These are phyloP conservation scores for Coccyzus lansbergi DNA, from an alignment of 2,797 vertebrate genomes.

Conservation along the genomic window DNA sequence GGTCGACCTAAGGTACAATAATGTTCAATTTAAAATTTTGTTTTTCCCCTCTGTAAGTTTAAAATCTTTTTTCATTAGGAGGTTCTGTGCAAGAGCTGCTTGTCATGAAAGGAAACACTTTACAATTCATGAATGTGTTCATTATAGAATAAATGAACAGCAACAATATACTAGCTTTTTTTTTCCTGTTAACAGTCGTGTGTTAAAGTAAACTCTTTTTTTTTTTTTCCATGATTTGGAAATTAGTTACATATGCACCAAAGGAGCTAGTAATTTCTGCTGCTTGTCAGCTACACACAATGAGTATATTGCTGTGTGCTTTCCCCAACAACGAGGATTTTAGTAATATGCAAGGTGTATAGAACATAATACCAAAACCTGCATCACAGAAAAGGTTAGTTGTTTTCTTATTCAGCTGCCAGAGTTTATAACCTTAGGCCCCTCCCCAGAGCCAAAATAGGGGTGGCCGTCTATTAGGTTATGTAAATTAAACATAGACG, in stretches of 20 bases:
- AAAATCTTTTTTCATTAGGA: constrained; percentile 74
- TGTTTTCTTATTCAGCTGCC: constrained; percentile 74
- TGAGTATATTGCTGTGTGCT: constrained; percentile 86
- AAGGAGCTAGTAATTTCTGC: constrained; percentile 77
- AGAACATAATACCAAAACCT: constrained; percentile 70
- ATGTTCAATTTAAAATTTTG: constrained; percentile 65
- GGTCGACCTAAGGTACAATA: constrained; percentile 67
- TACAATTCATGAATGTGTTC: constrained; percentile 76
- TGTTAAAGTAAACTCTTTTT: constrained; percentile 84
- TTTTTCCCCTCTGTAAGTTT: constrained; percentile 63
- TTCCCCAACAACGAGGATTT: constrained; percentile 63
- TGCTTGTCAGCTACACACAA: constrained; percentile 76
- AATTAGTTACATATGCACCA: constrained; percentile 86
- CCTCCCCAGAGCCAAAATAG: constrained; percentile 55
- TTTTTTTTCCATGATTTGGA: constrained; percentile 68
- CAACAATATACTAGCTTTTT: constrained; percentile 74
- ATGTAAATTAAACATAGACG: constrained; percentile 39
- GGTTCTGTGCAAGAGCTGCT: constrained; percentile 88
- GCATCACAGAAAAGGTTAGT: constrained; percentile 76
- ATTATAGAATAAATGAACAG: constrained; percentile 79
- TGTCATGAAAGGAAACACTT: constrained; percentile 72
- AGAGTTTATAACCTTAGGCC: constrained; percentile 59
- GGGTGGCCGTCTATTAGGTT: constrained; percentile 40
- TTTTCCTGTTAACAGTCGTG: constrained; percentile 82
- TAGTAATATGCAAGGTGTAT: constrained; percentile 69